Percentiles rank a stretch among this genome's conserved stretches.
These are phyloP conservation scores for Sepioteuthis lessoniana DNA, from an alignment of 2,888 invertebrate genomes.

Conservation along the genomic window DNA sequence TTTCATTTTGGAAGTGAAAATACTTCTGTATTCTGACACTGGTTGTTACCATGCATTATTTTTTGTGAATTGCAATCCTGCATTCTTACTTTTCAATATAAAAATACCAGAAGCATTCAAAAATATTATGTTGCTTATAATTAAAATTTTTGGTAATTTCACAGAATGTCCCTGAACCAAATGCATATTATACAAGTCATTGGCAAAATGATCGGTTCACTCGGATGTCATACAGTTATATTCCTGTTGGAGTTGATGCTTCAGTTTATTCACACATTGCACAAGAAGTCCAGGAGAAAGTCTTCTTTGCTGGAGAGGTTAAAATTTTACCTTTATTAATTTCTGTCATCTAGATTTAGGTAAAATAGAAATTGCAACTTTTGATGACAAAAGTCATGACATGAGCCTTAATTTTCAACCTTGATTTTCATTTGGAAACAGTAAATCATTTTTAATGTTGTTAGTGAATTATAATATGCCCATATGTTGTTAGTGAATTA, in stretches of 20 bases:
- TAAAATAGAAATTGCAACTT: background rate
- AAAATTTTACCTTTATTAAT: constrained; percentile 44
- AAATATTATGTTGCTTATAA: background rate
- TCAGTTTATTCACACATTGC: constrained; percentile 75
- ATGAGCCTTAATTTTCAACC: too few species aligned
- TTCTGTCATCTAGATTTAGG: background rate
- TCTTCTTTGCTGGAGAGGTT: constrained; percentile 78
- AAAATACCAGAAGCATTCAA: background rate
- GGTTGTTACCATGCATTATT: background rate
- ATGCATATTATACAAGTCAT: constrained; percentile 74
- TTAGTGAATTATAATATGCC: too few species aligned
- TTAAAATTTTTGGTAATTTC: constrained; percentile 47
- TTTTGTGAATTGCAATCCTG: background rate
- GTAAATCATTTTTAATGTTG: too few species aligned
- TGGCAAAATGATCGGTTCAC: constrained; percentile 75
- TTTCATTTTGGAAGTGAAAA: background rate
- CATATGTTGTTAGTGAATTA: too few species aligned
- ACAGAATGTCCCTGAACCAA: constrained; percentile 74
- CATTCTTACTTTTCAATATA: background rate
- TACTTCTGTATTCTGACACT: background rate
- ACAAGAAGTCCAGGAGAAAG: constrained; percentile 70
- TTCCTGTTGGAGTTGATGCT: constrained; percentile 74
- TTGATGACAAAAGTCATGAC: too few species aligned
- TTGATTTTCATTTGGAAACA: too few species aligned
- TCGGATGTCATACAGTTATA: constrained; percentile 76